phyloP scores from a whole-genome alignment of 1,140 invertebrate species.

The Euschistus heros region DNA sequence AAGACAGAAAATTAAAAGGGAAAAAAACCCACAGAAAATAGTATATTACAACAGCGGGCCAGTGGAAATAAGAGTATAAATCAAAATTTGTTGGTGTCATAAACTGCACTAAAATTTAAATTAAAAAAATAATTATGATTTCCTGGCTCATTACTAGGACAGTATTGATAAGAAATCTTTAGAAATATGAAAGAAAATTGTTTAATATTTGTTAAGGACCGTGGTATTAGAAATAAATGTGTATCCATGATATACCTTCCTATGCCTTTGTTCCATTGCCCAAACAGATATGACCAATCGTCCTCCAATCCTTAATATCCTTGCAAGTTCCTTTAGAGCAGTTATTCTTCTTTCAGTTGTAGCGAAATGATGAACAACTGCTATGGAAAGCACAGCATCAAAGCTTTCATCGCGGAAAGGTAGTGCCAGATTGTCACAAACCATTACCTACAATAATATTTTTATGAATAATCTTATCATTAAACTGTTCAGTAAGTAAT shows the following conservation, averaged over 20 bases:
- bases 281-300: conserved; percentile 88
- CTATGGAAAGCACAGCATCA: conserved; percentile 88
- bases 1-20: no score
- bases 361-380: conserved; percentile 90
- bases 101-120: no score
- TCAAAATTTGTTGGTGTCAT: no score
- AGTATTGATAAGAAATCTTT: not conserved
- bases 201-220: not conserved
- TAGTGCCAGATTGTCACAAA: conserved; percentile 79
- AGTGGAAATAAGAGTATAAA: no score
- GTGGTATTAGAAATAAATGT: not conserved
- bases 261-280: conserved; percentile 89
- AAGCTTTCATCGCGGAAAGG: conserved; percentile 87
- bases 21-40: no score
- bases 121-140: no score
- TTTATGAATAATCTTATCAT: not conserved
- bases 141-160: not conserved
- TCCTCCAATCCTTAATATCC: conserved; percentile 82
- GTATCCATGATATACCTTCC: conserved; percentile 46
- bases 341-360: conserved; percentile 78
- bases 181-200: not conserved
- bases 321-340: conserved; percentile 75
- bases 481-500: no score
- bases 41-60: no score
- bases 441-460: conserved; percentile 50